phyloP scores from a whole-genome alignment of 2,797 vertebrate species.

The Momotus momota region DNA sequence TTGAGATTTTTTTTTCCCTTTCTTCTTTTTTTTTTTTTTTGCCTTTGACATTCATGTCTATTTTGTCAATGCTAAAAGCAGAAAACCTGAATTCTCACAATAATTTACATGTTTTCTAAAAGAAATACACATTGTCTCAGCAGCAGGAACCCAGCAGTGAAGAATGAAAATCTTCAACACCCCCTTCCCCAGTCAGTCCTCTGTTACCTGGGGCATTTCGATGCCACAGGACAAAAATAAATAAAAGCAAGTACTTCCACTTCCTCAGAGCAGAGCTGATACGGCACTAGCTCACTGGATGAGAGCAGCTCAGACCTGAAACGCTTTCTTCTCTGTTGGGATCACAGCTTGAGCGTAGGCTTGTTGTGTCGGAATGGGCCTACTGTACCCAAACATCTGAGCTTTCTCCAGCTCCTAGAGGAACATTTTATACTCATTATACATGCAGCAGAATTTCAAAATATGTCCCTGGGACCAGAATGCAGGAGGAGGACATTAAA shows the following conservation, averaged over 20 bases:
- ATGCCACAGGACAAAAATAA: constrained; percentile 60
- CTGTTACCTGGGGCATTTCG: neutral
- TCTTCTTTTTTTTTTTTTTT: neutral
- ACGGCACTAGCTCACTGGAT: constrained; percentile 67
- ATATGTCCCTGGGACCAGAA: constrained; percentile 74
- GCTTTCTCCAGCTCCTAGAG: constrained; percentile 74
- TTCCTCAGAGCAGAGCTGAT: constrained; percentile 44
- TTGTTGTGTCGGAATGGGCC: constrained; percentile 80
- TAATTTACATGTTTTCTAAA: neutral
- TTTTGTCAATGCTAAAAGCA: neutral
- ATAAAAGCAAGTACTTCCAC: constrained; percentile 59
- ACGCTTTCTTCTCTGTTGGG: constrained; percentile 76
- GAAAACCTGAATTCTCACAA: neutral
- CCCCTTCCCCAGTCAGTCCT: neutral
- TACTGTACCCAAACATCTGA: constrained; percentile 80
- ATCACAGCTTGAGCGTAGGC: constrained; percentile 80
- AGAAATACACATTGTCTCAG: neutral
- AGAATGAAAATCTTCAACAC: neutral
- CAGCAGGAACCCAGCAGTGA: neutral
- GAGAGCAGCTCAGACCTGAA: constrained; percentile 76
- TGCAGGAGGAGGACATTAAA: constrained; percentile 71
- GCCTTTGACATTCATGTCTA: neutral
- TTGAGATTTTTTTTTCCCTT: neutral
- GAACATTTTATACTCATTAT: constrained; percentile 81
- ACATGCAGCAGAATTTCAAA: constrained; percentile 76